phyloP scores from a whole-genome alignment of 2,888 invertebrate species.

The Rosalia funebris region DNA sequence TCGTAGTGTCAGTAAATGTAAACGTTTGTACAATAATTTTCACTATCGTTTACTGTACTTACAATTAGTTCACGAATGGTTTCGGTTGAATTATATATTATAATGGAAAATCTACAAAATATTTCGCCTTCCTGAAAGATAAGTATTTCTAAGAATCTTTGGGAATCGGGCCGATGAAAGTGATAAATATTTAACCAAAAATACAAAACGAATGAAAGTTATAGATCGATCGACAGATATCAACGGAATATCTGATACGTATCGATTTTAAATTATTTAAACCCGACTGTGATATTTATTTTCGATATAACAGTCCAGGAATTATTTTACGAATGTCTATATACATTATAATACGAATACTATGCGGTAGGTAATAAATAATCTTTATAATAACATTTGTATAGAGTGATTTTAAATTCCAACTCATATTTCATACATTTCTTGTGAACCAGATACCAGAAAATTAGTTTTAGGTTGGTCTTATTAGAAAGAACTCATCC shows the following conservation, averaged over 20 bases:
- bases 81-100: background rate
- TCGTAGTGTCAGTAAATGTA: too few species aligned
- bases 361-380: constrained; percentile 1
- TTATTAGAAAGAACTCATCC: background rate
- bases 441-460: background rate
- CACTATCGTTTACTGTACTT: too few species aligned
- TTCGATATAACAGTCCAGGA: background rate
- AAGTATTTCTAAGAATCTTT: background rate
- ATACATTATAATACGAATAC: background rate
- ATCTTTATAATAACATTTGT: constrained; percentile 1
- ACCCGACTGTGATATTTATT: constrained; percentile 3
- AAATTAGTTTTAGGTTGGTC: background rate
- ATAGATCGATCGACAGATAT: background rate
- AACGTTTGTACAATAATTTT: too few species aligned
- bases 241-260: constrained; percentile 6
- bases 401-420: constrained; percentile 2
- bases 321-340: constrained; percentile 2
- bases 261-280: background rate
- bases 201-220: constrained; percentile 8
- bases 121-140: constrained; percentile 1
- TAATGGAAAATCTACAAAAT: background rate
- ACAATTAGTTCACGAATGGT: background rate
- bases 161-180: constrained; percentile 5
- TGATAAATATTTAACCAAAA: constrained; percentile 5
- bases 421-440: background rate